Conservation (phyloP, 1,140 invertebrate genomes). For the Pectinophora gossypiella region DNA sequence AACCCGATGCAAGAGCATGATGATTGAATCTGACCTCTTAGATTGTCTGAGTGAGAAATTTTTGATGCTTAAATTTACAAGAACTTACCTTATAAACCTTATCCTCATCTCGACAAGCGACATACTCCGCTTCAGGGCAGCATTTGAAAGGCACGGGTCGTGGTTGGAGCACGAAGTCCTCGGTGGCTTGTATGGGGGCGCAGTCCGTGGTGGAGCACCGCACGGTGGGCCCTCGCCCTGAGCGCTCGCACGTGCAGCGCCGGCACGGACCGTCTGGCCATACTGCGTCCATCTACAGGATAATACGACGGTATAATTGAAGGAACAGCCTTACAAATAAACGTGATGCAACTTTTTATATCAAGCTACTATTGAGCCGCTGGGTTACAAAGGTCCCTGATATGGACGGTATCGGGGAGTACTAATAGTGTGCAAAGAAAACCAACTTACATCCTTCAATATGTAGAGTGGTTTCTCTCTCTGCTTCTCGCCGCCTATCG, state of each 20-base stretch:
- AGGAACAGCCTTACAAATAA: too few relatives aligned
- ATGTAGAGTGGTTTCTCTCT: slow-evolving; percentile 56
- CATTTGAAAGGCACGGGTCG: slow-evolving; percentile 75
- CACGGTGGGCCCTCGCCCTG: slow-evolving; percentile 20
- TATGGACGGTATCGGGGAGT: too few relatives aligned
- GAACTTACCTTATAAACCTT: slow-evolving; percentile 70
- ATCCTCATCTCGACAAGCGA: slow-evolving; percentile 78
- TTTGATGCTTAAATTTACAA: too few relatives aligned
- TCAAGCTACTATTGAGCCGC: too few relatives aligned
- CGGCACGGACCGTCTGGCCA: slow-evolving; percentile 84
- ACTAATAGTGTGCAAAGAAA: too few relatives aligned
- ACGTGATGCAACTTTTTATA: too few relatives aligned
- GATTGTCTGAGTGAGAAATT: too few relatives aligned
- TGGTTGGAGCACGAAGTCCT: slow-evolving; percentile 76
- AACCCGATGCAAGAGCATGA: too few relatives aligned
- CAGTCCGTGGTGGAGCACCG: slow-evolving; percentile 69
- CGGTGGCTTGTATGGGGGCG: slow-evolving; percentile 45
- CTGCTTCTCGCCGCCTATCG: slow-evolving; percentile 73
- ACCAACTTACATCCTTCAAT: slow-evolving; percentile 71
- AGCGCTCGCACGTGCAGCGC: slow-evolving; percentile 76
- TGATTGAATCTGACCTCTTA: too few relatives aligned
- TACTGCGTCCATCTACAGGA: slow-evolving; percentile 70
- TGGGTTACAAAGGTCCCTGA: too few relatives aligned
- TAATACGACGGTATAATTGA: too few relatives aligned
- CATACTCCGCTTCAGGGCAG: slow-evolving; percentile 76